Evolutionary conservation across 2,888 invertebrate species (phyloP).

Genomic region (Scaptodrosophila latifasciaeformis): DNA sequence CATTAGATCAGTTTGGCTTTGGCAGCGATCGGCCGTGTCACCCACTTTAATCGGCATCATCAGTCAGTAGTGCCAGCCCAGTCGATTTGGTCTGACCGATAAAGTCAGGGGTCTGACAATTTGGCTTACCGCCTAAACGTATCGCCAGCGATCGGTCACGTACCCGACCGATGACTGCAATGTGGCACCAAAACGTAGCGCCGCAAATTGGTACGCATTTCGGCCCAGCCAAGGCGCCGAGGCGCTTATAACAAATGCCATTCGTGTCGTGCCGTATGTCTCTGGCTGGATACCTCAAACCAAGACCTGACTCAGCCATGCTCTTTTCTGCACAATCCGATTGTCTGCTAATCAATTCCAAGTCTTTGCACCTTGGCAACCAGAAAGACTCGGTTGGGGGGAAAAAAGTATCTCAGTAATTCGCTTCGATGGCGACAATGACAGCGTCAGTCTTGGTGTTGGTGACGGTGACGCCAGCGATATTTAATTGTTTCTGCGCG

Average conservation of each 20-base stretch:
- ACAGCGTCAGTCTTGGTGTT: too few species aligned
- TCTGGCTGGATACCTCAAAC: background rate
- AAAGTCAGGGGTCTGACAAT: constrained; percentile 50
- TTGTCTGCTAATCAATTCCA: too few species aligned
- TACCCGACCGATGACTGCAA: constrained; percentile 43
- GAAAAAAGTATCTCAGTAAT: too few species aligned
- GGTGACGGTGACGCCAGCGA: constrained; percentile 60
- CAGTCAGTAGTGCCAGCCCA: constrained; percentile 70
- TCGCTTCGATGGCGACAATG: background rate
- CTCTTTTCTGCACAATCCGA: too few species aligned
- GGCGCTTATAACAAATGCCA: constrained; percentile 70
- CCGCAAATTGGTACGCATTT: constrained; percentile 65
- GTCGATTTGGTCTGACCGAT: constrained; percentile 25
- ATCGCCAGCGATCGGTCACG: constrained; percentile 62
- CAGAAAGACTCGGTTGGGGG: background rate
- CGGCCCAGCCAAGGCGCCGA: constrained; percentile 38
- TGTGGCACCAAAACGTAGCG: constrained; percentile 70
- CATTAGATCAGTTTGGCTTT: background rate
- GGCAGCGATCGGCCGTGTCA: constrained; percentile 5
- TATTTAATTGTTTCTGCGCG: constrained; percentile 73
- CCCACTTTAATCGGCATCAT: constrained; percentile 70
- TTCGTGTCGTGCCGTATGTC: constrained; percentile 60
- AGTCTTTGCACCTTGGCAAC: background rate
- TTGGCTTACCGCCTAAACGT: constrained; percentile 41
- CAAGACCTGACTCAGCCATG: too few species aligned